phyloP scores from a whole-genome alignment of 2,888 invertebrate genomes.

The Hemicrepidius hirtus region DNA sequence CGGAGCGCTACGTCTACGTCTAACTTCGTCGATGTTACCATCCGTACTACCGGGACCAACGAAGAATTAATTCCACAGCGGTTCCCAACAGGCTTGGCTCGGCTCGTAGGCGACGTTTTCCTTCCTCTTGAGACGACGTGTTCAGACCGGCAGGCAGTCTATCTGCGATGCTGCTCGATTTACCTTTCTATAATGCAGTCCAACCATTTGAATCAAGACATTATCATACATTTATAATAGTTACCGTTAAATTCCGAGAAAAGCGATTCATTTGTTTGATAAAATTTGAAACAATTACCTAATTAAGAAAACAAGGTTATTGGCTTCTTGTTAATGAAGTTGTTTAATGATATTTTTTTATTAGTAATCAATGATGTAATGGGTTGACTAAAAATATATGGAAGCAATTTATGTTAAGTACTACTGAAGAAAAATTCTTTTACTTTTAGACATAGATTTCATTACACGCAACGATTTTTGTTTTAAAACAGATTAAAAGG shows the following conservation, averaged over 20 bases:
- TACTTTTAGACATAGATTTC: too few relatives aligned
- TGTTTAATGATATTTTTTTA: too few relatives aligned
- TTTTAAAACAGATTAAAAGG: too few relatives aligned
- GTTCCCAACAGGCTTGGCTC: slow-evolving; percentile 38
- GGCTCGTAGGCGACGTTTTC: slow-evolving; percentile 36
- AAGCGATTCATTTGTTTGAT: neutral
- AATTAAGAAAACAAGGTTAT: neutral
- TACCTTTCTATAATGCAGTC: slow-evolving; percentile 18
- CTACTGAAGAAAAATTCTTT: too few relatives aligned
- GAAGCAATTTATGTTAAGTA: too few relatives aligned
- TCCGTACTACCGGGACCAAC: slow-evolving; percentile 37
- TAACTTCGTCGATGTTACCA: slow-evolving; percentile 35
- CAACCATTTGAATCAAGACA: slow-evolving; percentile 26
- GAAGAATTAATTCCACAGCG: slow-evolving; percentile 30
- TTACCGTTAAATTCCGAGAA: slow-evolving; percentile 25
- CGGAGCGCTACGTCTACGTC: slow-evolving; percentile 35
- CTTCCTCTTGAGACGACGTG: slow-evolving; percentile 11
- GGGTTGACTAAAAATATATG: too few relatives aligned
- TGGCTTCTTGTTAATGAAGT: too few relatives aligned
- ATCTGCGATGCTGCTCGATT: slow-evolving; percentile 18
- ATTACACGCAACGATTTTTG: too few relatives aligned
- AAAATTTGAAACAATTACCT: neutral
- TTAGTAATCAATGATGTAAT: too few relatives aligned
- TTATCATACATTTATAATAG: slow-evolving; percentile 22
- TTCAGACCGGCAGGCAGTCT: slow-evolving; percentile 1